Evolutionary conservation across 2,797 vertebrate species (phyloP).

Genomic region (Urophycis tenuis): DNA sequence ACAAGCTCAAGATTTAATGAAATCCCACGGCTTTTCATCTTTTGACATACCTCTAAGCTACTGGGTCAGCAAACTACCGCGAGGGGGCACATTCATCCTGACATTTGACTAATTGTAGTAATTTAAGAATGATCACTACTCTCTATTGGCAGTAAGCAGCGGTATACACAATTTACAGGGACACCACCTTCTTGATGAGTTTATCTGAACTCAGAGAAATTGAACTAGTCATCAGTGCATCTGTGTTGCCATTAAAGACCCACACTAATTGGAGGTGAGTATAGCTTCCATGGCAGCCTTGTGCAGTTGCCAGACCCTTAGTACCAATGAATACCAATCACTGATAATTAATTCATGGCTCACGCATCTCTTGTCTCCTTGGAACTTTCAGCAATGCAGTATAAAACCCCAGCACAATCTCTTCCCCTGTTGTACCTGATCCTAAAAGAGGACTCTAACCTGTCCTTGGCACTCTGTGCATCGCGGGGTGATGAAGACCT

Average conservation of each 20-base stretch:
- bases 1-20: conserved; percentile 58
- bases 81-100: conserved; percentile 57
- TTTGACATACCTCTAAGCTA: conserved; percentile 63
- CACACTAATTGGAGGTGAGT: conserved; percentile 41
- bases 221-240: conserved; percentile 33
- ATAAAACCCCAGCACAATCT: neutral
- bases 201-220: conserved; percentile 36
- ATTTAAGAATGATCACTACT: conserved; percentile 66
- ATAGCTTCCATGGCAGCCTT: neutral
- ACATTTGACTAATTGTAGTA: conserved; percentile 74
- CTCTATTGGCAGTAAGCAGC: conserved; percentile 55
- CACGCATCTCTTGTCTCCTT: neutral
- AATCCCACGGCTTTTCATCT: conserved; percentile 65
- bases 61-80: conserved; percentile 58
- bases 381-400: neutral
- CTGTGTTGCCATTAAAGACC: conserved; percentile 37
- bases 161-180: conserved; percentile 45
- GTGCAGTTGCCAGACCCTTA: neutral
- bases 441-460: conserved; percentile 51
- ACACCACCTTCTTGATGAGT: conserved; percentile 39
- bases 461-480: conserved; percentile 56
- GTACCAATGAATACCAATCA: conserved; percentile 5
- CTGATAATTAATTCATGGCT: conserved; percentile 1
- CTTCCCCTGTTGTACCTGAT: conserved; percentile 19
- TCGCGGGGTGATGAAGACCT: conserved; percentile 59